Percentiles rank a stretch among this genome's conserved stretches.
Conservation (phyloP, 2,113 vertebrate species). For the Lanius collurio region DNA sequence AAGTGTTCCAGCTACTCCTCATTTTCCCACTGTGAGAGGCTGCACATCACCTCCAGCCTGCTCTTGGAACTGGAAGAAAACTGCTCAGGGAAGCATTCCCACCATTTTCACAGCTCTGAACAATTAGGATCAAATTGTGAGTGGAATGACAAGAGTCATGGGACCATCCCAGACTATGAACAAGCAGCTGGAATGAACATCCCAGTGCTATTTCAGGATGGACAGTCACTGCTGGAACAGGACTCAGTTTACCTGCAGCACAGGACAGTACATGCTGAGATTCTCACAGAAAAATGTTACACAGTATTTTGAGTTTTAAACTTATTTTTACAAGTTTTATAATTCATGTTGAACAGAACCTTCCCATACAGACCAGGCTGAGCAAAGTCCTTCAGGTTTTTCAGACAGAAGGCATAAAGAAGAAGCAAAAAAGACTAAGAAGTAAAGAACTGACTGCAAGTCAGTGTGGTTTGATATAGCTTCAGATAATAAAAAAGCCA, state of each 20-base stretch:
- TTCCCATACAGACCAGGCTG: not conserved
- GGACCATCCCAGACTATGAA: not conserved
- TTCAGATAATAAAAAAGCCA: not conserved
- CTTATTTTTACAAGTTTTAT: not conserved
- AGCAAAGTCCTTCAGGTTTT: not conserved
- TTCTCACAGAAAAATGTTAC: not conserved
- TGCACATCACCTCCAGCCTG: not conserved
- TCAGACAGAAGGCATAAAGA: conserved; percentile 5
- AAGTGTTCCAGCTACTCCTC: not conserved
- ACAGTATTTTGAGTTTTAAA: not conserved
- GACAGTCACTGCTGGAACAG: not conserved
- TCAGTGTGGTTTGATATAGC: not conserved
- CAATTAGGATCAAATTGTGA: not conserved
- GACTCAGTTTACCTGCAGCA: not conserved
- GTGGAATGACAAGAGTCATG: not conserved
- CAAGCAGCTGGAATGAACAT: not conserved
- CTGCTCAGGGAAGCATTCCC: not conserved
- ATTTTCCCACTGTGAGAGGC: not conserved
- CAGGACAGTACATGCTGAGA: not conserved
- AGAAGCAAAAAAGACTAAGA: not conserved
- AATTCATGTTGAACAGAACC: not conserved
- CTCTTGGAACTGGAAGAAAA: not conserved
- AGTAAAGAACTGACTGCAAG: not conserved
- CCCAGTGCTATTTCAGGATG: not conserved
- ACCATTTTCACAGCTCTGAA: not conserved